These are phyloP conservation scores for Poeciliopsis turneri DNA, from an alignment of 2,797 vertebrate genomes.

Conservation along the genomic window DNA sequence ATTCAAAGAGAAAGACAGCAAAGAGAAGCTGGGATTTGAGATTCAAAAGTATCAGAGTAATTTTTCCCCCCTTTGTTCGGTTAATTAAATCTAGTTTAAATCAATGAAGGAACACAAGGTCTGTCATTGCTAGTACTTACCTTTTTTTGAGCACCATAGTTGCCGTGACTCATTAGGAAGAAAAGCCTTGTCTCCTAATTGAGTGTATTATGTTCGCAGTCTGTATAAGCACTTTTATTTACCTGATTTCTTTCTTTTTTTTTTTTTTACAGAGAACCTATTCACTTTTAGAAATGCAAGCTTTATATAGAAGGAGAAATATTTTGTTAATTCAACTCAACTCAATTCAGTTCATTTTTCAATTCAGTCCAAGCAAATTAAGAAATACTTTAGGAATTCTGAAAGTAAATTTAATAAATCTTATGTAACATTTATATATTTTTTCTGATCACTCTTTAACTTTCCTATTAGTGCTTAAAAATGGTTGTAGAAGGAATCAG, in stretches of 20 bases:
- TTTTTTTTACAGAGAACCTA: not conserved
- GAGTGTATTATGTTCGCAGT: not conserved
- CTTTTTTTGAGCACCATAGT: not conserved
- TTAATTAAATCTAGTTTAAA: slow-evolving; percentile 7
- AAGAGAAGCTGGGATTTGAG: slow-evolving; percentile 4
- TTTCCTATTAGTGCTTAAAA: not conserved
- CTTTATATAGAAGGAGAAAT: not conserved
- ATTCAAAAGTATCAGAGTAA: slow-evolving; percentile 18
- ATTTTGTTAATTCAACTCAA: not conserved
- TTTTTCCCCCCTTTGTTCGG: not conserved
- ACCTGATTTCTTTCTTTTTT: not conserved
- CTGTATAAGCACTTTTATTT: not conserved
- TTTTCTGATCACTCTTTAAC: not conserved
- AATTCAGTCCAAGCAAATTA: not conserved
- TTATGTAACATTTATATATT: not conserved
- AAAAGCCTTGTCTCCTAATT: not conserved
- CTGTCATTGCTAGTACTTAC: not conserved
- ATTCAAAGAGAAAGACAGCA: not conserved
- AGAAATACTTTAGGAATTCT: not conserved
- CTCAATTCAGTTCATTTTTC: too few species aligned
- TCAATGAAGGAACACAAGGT: slow-evolving; percentile 3
- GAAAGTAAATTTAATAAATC: not conserved
- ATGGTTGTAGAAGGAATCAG: not conserved
- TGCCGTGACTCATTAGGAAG: not conserved
- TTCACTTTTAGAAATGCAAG: not conserved